phyloP scores from a whole-genome alignment of 1,140 invertebrate genomes.

The Piezodorus guildinii region DNA sequence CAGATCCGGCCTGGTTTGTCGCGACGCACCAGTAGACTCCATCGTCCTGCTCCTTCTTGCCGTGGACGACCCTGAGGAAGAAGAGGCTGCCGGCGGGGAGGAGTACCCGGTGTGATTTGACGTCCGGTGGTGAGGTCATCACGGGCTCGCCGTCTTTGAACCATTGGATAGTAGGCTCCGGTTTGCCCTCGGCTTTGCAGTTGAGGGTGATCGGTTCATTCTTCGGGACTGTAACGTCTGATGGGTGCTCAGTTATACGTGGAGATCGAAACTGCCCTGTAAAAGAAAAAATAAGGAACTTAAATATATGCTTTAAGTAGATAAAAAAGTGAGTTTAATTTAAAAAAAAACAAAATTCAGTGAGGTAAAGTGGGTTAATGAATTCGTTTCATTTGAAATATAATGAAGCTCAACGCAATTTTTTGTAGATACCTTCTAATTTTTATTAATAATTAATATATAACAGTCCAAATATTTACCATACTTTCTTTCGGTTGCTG shows the following conservation, averaged over 20 bases:
- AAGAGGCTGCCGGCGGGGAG: constrained; percentile 29
- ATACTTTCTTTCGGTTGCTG: too few species aligned
- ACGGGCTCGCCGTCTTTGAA: constrained; percentile 66
- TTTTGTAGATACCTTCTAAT: too few species aligned
- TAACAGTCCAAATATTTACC: too few species aligned
- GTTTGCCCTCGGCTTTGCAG: constrained; percentile 83
- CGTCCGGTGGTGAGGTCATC: constrained; percentile 39
- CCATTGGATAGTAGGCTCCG: constrained; percentile 85
- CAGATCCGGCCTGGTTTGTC: constrained; percentile 66
- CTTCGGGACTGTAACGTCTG: constrained; percentile 49
- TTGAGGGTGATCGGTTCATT: constrained; percentile 82
- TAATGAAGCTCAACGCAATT: too few species aligned
- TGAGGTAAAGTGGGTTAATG: too few species aligned
- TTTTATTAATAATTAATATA: too few species aligned
- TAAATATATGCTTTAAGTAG: too few species aligned
- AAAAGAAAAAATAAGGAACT: not conserved
- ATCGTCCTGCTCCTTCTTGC: constrained; percentile 70
- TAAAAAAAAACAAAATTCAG: too few species aligned
- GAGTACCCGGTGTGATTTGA: constrained; percentile 28
- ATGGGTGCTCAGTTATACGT: constrained; percentile 29
- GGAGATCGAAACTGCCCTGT: constrained; percentile 24
- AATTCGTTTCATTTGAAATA: too few species aligned
- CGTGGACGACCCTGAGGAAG: constrained; percentile 57
- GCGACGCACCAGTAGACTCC: constrained; percentile 82
- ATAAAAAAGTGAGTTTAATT: too few species aligned